Evolutionary conservation across 2,113 vertebrate genomes (phyloP).

Genomic region (Leucopsar rothschildi): DNA sequence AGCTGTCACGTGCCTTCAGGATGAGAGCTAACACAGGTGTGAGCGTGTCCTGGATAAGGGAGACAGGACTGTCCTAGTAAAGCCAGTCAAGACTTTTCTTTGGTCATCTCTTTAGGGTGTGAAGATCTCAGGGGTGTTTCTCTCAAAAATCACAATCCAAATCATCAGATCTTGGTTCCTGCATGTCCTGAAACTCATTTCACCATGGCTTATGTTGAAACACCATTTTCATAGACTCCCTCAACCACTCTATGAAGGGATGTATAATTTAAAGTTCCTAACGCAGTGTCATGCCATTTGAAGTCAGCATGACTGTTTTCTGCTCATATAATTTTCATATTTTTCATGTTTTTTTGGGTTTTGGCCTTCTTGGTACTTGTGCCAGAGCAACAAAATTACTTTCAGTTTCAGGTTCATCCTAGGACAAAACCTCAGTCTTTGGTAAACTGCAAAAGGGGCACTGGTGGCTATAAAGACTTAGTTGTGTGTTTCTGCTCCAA

Average conservation of each 20-base stretch:
- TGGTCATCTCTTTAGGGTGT: not conserved
- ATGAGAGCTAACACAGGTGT: rapidly evolving
- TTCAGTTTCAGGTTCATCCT: not conserved
- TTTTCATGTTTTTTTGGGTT: rapidly evolving
- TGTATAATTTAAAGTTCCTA: not conserved
- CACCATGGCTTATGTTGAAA: rapidly evolving
- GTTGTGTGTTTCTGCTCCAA: not conserved
- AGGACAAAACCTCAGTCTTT: not conserved
- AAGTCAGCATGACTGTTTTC: not conserved
- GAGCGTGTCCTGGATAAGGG: rapidly evolving
- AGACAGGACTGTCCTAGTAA: not conserved
- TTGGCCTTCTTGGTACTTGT: not conserved
- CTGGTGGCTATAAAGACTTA: not conserved
- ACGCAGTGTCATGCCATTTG: not conserved
- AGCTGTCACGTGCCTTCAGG: rapidly evolving
- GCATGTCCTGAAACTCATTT: not conserved
- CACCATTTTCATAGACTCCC: not conserved
- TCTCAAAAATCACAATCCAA: not conserved
- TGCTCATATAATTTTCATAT: not conserved
- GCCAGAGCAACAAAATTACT: not conserved
- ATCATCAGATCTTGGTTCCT: not conserved
- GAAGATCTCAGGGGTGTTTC: not conserved
- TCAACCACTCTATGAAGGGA: not conserved
- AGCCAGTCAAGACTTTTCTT: not conserved
- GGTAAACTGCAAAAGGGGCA: not conserved